Conservation (phyloP, 1,140 invertebrate species). For the Zaprionus davidi region DNA sequence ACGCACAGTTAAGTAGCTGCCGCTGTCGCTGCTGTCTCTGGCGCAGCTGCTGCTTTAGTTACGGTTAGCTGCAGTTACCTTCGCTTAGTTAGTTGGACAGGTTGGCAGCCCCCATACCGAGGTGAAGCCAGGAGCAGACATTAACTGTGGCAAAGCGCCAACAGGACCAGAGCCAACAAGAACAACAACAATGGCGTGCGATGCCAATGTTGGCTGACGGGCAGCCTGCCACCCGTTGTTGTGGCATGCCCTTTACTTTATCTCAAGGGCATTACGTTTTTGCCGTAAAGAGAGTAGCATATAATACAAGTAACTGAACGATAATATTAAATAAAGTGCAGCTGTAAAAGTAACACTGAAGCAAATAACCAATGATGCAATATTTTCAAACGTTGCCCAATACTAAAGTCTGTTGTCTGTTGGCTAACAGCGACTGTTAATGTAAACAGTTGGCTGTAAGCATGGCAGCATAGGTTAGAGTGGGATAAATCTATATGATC, state of each 20-base stretch:
- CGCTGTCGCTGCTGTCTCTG: neutral
- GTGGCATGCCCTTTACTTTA: slow-evolving; percentile 7
- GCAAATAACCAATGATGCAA: neutral
- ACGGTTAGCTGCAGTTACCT: slow-evolving; percentile 13
- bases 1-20: slow-evolving; percentile 17
- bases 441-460: neutral
- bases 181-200: neutral
- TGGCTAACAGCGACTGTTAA: neutral
- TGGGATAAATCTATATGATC: neutral
- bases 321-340: neutral
- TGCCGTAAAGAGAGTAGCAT: neutral
- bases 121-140: slow-evolving; percentile 22
- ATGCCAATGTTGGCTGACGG: slow-evolving; percentile 31
- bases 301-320: neutral
- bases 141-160: slow-evolving; percentile 46
- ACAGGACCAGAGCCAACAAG: slow-evolving; percentile 11
- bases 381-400: neutral
- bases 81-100: slow-evolving; percentile 19
- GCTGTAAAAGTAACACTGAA: neutral
- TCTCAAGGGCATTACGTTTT: neutral
- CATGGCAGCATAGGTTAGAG: neutral
- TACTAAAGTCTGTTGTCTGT: neutral
- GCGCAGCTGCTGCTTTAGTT: slow-evolving; percentile 4
- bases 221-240: neutral
- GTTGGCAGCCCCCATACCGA: slow-evolving; percentile 2